phyloP scores from a whole-genome alignment of 2,113 vertebrate species.

The Mystacornis crossleyi region DNA sequence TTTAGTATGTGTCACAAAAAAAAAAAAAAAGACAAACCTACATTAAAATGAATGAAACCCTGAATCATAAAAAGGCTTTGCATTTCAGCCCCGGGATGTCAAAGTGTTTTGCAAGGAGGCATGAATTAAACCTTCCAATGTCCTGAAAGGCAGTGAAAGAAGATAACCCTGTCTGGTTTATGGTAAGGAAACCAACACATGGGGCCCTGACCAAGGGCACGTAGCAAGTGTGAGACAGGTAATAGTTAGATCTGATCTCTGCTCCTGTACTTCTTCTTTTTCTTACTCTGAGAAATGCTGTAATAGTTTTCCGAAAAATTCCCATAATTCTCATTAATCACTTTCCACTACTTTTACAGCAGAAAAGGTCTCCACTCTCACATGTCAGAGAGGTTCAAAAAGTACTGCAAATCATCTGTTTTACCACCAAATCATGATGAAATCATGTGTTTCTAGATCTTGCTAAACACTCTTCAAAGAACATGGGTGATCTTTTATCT shows the following conservation, averaged over 20 bases:
- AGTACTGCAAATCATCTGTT: background rate
- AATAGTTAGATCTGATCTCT: slow-evolving; percentile 31
- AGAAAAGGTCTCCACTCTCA: background rate
- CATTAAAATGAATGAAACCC: slow-evolving; percentile 15
- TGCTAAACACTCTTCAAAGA: background rate
- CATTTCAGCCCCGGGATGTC: slow-evolving; percentile 16
- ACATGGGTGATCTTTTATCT: background rate
- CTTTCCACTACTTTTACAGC: background rate
- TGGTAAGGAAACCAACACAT: background rate
- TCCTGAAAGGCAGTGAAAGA: slow-evolving; percentile 26
- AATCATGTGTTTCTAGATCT: background rate
- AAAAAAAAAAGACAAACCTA: background rate
- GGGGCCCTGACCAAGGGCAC: slow-evolving; percentile 5
- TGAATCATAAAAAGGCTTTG: background rate
- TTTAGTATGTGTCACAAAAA: background rate
- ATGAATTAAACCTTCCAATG: slow-evolving; percentile 31
- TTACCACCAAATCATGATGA: background rate
- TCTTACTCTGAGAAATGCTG: background rate
- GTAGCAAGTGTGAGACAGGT: background rate
- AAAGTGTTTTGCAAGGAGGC: background rate
- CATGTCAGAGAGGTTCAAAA: background rate
- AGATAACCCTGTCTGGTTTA: slow-evolving; percentile 39
- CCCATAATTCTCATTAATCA: background rate
- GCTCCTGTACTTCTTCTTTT: background rate
- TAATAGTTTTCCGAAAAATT: background rate